Percentiles rank a stretch among this genome's conserved stretches.
Conservation (phyloP, 1,140 invertebrate genomes). For the Ceratosolen fusciceps region DNA sequence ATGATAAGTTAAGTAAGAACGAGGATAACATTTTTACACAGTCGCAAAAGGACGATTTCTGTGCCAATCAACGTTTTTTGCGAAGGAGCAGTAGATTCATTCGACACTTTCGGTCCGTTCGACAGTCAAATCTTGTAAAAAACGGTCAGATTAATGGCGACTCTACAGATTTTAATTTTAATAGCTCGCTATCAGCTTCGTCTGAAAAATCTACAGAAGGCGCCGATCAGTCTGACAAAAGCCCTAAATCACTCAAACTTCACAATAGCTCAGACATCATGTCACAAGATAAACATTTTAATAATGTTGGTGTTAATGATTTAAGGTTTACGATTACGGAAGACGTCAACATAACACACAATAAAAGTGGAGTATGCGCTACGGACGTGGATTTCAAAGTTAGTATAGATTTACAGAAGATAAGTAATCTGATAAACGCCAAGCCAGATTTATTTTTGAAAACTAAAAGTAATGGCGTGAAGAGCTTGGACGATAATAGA, state of each 20-base stretch:
- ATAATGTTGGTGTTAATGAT: conserved; percentile 46
- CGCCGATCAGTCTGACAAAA: conserved; percentile 23
- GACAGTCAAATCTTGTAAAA: neutral
- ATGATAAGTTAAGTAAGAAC: conserved; percentile 25
- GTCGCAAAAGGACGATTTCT: conserved; percentile 19
- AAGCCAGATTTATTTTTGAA: conserved; percentile 59
- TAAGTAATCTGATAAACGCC: conserved; percentile 55
- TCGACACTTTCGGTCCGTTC: conserved; percentile 39
- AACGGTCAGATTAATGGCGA: conserved; percentile 21
- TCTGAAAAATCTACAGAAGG: conserved; percentile 1
- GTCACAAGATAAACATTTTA: conserved; percentile 38
- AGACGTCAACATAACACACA: conserved; percentile 29
- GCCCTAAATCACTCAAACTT: conserved; percentile 25
- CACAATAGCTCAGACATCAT: neutral
- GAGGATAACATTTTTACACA: conserved; percentile 18
- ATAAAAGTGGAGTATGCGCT: neutral
- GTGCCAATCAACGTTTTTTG: conserved; percentile 12
- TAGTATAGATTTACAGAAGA: conserved; percentile 65
- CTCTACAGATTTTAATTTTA: conserved; percentile 19
- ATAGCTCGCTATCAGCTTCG: neutral
- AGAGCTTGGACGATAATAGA: conserved; percentile 28
- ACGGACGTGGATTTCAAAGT: conserved; percentile 55
- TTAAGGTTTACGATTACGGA: conserved; percentile 27
- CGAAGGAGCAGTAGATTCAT: conserved; percentile 35
- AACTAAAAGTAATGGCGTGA: conserved; percentile 22